Evolutionary conservation across 2,113 vertebrate species (phyloP).

Genomic region (Mugil cephalus): DNA sequence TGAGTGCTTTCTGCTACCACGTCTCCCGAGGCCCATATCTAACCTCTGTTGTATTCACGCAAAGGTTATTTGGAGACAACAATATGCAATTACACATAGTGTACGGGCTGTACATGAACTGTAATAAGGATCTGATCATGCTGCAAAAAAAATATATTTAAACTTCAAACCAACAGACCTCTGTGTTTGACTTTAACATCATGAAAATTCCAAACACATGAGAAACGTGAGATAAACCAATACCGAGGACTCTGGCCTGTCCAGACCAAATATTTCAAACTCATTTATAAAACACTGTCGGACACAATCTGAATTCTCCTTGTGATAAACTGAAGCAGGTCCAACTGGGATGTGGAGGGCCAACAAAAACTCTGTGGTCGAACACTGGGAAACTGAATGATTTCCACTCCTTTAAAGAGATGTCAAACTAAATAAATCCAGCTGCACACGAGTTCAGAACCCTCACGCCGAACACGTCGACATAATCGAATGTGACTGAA

Average conservation of each 20-base stretch:
- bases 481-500: conserved; percentile 2
- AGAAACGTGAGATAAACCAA: not conserved
- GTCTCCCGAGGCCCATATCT: conserved; percentile 64
- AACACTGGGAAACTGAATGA: conserved; percentile 1
- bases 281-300: not conserved
- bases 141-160: conserved; percentile 5
- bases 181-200: not conserved
- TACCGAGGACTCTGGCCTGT: not conserved
- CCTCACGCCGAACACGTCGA: not conserved
- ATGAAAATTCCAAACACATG: not conserved
- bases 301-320: conserved; percentile 13
- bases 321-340: conserved; percentile 4
- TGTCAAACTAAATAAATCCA: conserved; percentile 29
- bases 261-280: conserved; percentile 8
- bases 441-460: conserved; percentile 8
- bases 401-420: not conserved
- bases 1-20: conserved; percentile 66
- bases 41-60: conserved; percentile 76
- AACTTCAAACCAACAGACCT: conserved; percentile 15
- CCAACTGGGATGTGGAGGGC: not conserved
- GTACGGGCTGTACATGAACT: conserved; percentile 38
- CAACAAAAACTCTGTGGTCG: conserved; percentile 22
- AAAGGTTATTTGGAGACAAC: conserved; percentile 75
- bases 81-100: conserved; percentile 65
- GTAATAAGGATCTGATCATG: conserved; percentile 35